Percentiles rank a stretch among this genome's conserved stretches.
Evolutionary conservation across 1,140 invertebrate genomes (phyloP).

Genomic region (Amyelois transitella): DNA sequence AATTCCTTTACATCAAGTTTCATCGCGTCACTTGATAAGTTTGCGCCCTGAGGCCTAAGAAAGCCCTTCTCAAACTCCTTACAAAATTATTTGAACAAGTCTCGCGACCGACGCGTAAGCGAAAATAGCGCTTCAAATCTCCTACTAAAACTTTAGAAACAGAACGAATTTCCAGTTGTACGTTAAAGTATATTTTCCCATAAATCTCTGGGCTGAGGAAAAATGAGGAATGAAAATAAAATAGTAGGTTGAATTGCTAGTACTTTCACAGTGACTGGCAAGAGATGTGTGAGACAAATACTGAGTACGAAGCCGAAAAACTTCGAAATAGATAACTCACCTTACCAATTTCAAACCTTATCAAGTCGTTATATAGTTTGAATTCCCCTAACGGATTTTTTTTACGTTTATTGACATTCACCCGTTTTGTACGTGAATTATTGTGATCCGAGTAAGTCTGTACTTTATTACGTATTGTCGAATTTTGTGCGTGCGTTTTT

Average conservation of each 20-base stretch:
- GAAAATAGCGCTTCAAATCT: constrained; percentile 30
- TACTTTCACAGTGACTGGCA: constrained; percentile 53
- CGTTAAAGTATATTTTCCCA: constrained; percentile 27
- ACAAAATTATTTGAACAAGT: constrained; percentile 65
- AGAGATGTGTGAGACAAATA: constrained; percentile 53
- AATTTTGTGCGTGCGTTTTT: constrained; percentile 29
- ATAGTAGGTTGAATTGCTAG: constrained; percentile 56
- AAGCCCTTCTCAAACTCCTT: constrained; percentile 60
- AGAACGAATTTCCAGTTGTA: constrained; percentile 17
- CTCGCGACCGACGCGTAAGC: constrained; percentile 25
- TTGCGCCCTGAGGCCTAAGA: constrained; percentile 40
- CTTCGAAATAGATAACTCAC: constrained; percentile 17
- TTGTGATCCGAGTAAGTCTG: constrained; percentile 33
- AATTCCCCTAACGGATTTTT: constrained; percentile 6
- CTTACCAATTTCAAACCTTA: background rate
- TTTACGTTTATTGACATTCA: constrained; percentile 31
- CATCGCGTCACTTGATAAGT: constrained; percentile 42
- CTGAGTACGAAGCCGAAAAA: constrained; percentile 43
- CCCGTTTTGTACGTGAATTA: constrained; percentile 39
- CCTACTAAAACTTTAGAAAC: constrained; percentile 13
- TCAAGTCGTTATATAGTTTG: background rate
- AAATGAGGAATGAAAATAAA: constrained; percentile 41
- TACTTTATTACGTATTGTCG: constrained; percentile 40
- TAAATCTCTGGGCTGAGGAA: constrained; percentile 11
- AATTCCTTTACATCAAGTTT: constrained; percentile 17